These are phyloP conservation scores for Sanderia malayensis DNA, from an alignment of 30 jellyfish, hydroid and myxozoan genomes.

Conservation along the genomic window DNA sequence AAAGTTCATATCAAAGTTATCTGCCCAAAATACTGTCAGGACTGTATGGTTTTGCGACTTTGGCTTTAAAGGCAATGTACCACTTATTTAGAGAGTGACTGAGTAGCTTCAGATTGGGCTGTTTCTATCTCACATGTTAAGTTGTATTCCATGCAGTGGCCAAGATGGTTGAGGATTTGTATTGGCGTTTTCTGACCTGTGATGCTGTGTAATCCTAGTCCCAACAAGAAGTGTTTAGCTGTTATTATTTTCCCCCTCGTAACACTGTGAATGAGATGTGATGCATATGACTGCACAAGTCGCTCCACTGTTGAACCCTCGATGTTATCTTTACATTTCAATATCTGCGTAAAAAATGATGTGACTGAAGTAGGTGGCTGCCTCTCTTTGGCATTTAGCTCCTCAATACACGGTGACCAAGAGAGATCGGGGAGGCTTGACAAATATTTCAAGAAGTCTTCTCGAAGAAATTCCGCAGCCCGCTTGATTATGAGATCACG, in stretches of 20 bases:
- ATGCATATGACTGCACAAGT: slow-evolving; percentile 7
- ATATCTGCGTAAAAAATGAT: not conserved
- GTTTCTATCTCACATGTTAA: too few relatives aligned
- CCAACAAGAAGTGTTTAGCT: slow-evolving; percentile 12
- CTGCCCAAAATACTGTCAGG: too few relatives aligned
- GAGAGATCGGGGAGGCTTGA: slow-evolving; percentile 3
- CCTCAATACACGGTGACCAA: slow-evolving; percentile 21
- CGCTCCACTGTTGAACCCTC: slow-evolving; percentile 7
- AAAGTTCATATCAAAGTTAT: too few relatives aligned
- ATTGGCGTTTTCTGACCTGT: slow-evolving; percentile 59
- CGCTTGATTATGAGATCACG: slow-evolving; percentile 1
- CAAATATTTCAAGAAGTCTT: slow-evolving; percentile 13
- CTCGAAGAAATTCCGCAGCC: slow-evolving; percentile 28
- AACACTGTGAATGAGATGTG: slow-evolving; percentile 34
- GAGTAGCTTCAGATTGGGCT: too few relatives aligned
- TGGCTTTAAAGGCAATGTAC: too few relatives aligned
- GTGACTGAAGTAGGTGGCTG: slow-evolving; percentile 31
- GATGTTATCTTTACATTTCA: not conserved
- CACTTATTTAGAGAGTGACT: too few relatives aligned
- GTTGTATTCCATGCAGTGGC: too few relatives aligned
- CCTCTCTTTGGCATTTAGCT: slow-evolving; percentile 6
- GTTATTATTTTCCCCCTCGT: slow-evolving; percentile 37
- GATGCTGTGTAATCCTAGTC: slow-evolving; percentile 41
- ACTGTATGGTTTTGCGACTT: too few relatives aligned
- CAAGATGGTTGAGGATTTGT: slow-evolving; percentile 34